A percentile compares a stretch with the other conserved stretches of the same genome.
Conservation (phyloP, 2,113 vertebrate genomes). For the Dendrocopos noguchii region DNA sequence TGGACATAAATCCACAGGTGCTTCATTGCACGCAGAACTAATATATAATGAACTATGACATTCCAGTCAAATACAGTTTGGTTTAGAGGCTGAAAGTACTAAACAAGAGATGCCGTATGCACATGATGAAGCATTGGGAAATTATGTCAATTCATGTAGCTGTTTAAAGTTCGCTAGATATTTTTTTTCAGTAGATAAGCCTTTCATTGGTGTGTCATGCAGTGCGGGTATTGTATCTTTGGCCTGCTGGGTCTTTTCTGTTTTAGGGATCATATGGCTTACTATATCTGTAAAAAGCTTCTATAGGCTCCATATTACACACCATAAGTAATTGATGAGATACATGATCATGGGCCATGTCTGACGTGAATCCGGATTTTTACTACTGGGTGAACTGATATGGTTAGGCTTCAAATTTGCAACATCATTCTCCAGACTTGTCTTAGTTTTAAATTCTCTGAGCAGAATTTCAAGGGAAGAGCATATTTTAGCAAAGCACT, state of each 20-base stretch:
- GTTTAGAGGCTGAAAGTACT: background rate
- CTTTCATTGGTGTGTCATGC: background rate
- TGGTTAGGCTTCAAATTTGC: background rate
- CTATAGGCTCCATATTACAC: background rate
- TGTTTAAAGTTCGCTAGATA: background rate
- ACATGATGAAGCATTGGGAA: background rate
- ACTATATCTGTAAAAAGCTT: background rate
- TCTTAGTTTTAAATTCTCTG: background rate
- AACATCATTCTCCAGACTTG: background rate
- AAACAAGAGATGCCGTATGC: background rate
- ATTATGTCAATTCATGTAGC: background rate
- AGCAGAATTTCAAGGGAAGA: background rate
- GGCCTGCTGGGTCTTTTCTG: background rate
- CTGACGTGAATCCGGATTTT: background rate
- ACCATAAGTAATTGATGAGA: background rate
- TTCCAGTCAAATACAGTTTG: background rate
- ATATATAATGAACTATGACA: background rate
- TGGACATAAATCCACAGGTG: background rate
- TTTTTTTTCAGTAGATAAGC: background rate
- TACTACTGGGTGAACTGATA: background rate
- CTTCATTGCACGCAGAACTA: background rate
- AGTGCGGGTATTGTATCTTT: background rate
- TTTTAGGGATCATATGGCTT: background rate
- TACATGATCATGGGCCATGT: background rate
- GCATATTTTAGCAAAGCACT: background rate